Base-by-base conservation (phyloP, 2,888 invertebrate species). In the Spilarctia lutea region DNA sequence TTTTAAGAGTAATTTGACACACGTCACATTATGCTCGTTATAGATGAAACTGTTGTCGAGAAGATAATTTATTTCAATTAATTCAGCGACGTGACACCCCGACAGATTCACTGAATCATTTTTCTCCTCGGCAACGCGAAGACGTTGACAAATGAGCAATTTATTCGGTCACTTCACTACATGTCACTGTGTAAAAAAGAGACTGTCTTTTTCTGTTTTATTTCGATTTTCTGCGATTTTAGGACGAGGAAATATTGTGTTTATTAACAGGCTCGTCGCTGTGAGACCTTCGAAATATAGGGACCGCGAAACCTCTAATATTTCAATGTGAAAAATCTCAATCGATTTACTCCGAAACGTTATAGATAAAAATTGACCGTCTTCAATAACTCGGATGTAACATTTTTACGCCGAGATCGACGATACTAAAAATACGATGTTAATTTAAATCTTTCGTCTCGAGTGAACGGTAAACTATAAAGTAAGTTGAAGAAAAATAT, bases 31-130 rank as follows among this genome's bases (percentile, higher is more conserved):
- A 87, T 87, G 87, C 82, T 80, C 81, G 81, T 80, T 86, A 79
- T 80, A 90, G 90, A 92, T 92, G 89, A 91, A 90, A 91, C 89
- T 89, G 91, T 92, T 91, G 92, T 90, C 89, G 90, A 84, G 85
- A 81, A 88, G 86, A 91, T 93, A 93, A 94, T 94, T 94, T 93
- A 93, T 94, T 93, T 94, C 94, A 94, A 94, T 94, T 94, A 94
- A 93, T 93, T 92, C 91, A 90, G 90, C 89, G 91, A 92, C 91
- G 91, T 89, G 92, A 91, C 90, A 89, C 90, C 88, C 84, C 87
- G 93, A 92, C 94, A 92, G 94, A 93, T 93, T 93, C 92, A 92
- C 88, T 93, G 94, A 93, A 94, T 94, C 94, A 94, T 94, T 94
- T 94, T 94, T 94, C 94, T 94, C 91, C 88, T 86, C 86, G 86